These are phyloP conservation scores for Bombus vancouverensis DNA, from an alignment of 1,140 invertebrate genomes.

Conservation along the genomic window DNA sequence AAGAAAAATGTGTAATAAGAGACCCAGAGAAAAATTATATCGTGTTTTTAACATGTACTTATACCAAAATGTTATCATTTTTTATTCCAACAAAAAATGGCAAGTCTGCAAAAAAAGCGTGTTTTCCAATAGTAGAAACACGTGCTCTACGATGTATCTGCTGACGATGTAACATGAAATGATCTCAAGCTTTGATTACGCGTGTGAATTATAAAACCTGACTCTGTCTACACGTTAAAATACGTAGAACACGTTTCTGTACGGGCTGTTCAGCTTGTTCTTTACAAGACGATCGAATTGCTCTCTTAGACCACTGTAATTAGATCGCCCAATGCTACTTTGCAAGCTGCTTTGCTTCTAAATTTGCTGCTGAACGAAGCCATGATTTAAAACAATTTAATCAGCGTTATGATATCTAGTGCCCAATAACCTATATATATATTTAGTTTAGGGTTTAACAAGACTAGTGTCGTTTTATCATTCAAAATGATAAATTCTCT, in stretches of 20 bases:
- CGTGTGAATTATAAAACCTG: slow-evolving; percentile 16
- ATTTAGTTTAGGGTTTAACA: too few species aligned
- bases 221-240: neutral
- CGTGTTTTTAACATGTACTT: too few species aligned
- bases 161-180: neutral
- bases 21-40: too few species aligned
- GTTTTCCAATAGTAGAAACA: slow-evolving; percentile 9
- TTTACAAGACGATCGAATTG: slow-evolving; percentile 1
- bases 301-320: slow-evolving; percentile 14
- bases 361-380: neutral
- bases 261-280: neutral
- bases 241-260: neutral
- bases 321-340: slow-evolving; percentile 16
- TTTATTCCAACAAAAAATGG: too few species aligned
- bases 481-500: too few species aligned
- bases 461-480: too few species aligned
- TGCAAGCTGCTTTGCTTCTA: slow-evolving; percentile 1
- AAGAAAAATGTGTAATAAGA: too few species aligned
- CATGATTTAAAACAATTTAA: neutral
- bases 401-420: too few species aligned
- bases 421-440: too few species aligned
- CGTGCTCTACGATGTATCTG: neutral
- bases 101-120: too few species aligned
- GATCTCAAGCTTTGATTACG: neutral
- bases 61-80: too few species aligned